Conservation (phyloP, 2,797 vertebrate genomes). For the Peromyscus nudipes region DNA sequence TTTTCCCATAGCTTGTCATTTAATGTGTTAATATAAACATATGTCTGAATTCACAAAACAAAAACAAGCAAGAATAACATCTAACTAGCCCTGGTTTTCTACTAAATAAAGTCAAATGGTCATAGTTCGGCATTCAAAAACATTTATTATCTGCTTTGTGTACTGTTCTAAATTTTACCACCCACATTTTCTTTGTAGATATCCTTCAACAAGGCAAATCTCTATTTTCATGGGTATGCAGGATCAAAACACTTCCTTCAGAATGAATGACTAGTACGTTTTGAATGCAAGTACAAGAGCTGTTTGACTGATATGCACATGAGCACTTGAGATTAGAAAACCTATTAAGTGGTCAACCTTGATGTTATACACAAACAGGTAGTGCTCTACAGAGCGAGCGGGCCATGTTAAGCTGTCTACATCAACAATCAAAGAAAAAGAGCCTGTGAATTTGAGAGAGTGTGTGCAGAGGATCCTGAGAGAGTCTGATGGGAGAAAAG, state of each 20-base stretch:
- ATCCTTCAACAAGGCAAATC: not conserved
- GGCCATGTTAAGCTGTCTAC: not conserved
- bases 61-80: not conserved
- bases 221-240: no score
- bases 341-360: not conserved
- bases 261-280: not conserved
- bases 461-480: not conserved
- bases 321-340: conserved; percentile 3
- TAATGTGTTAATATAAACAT: not conserved
- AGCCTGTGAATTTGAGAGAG: not conserved
- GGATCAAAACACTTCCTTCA: not conserved
- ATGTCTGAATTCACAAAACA: not conserved
- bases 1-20: not conserved
- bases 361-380: not conserved
- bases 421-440: not conserved
- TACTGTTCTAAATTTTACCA: not conserved
- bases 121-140: not conserved
- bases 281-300: not conserved
- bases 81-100: not conserved
- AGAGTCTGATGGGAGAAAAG: not conserved
- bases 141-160: not conserved
- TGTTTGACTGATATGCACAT: conserved; percentile 33
- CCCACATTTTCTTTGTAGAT: not conserved
- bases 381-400: not conserved
- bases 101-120: not conserved